These are phyloP conservation scores for Acrocephalus arundinaceus DNA, from an alignment of 2,113 vertebrate genomes.

Conservation along the genomic window DNA sequence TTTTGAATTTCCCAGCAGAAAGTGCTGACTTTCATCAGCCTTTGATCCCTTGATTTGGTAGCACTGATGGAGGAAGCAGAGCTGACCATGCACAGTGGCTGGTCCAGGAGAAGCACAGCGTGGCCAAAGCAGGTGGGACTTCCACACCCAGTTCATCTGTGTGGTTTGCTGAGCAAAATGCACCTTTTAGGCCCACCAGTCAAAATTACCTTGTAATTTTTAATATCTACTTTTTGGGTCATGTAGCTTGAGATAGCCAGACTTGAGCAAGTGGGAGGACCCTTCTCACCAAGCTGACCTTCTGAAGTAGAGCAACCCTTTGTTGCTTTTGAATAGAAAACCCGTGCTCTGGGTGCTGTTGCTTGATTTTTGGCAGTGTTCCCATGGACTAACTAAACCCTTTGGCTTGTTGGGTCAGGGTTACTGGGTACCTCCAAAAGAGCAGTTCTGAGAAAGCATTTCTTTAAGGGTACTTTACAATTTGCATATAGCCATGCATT, in stretches of 20 bases:
- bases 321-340: background rate
- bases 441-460: background rate
- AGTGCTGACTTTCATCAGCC: background rate
- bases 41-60: background rate
- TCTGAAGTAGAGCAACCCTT: fast-evolving
- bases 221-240: background rate
- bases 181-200: background rate
- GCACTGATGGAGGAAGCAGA: background rate
- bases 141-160: fast-evolving
- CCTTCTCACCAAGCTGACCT: background rate
- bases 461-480: background rate
- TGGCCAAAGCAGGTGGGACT: fast-evolving
- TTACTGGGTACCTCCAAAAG: background rate
- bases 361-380: background rate
- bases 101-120: background rate
- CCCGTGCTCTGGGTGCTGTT: background rate
- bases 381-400: background rate
- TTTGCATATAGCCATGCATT: background rate
- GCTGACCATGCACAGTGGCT: fast-evolving
- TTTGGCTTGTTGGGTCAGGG: background rate
- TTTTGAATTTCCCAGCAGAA: background rate
- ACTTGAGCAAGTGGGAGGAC: fast-evolving
- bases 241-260: fast-evolving
- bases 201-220: background rate
- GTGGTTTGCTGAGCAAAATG: background rate